Base-by-base conservation (phyloP, 1,140 invertebrate genomes). In the Idris sp. region DNA sequence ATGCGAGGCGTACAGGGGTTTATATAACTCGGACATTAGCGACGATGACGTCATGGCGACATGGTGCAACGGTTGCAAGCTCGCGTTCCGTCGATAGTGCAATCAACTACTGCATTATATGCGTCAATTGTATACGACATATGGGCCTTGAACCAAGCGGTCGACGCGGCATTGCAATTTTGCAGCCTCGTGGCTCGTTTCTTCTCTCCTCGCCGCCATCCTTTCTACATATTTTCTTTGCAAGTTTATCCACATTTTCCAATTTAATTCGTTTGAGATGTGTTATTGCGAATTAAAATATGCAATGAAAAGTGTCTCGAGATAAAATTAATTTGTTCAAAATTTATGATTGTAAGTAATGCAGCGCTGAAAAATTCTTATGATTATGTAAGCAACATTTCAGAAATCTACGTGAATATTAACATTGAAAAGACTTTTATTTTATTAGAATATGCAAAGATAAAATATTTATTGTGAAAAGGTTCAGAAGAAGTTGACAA, bases 1-100 rank as follows among this genome's bases (percentile, higher is more conserved):
- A 75, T 68, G 73, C 59, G 58, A 75, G 65, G n/a, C n/a, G n/a
- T 49, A 77, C 74, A 73, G 71, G 65, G 76, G 76, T 77, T 77
- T 77, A 77, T 77, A 74, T 77, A 78, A 78, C 76, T 78, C 73
- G 72, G 62, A 74, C 76, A 78, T 78, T 78, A 75, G 76, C 53
- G 65, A 64, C 33, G 67, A 59, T 74, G 71, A 78, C 76, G 76
- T 78, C 76, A 78, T 72, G 43, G 19, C 59, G 48, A 59, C 59
- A 73, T 69, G 71, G 65, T 74, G 69, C 74, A 73, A 68, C 68
- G 69, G 69, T 69, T 77, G 75, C 71, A 67, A 77, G 67, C 71
- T 67, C 64, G 59, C 56, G 51, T 59, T 53, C 54, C 54, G 74
- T 72, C 74, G 74, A 67, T 74, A 74, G 71, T 74, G 61, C 71